Evolutionary conservation across 1,140 invertebrate genomes (phyloP).

Genomic region (Ridgeia piscesae): DNA sequence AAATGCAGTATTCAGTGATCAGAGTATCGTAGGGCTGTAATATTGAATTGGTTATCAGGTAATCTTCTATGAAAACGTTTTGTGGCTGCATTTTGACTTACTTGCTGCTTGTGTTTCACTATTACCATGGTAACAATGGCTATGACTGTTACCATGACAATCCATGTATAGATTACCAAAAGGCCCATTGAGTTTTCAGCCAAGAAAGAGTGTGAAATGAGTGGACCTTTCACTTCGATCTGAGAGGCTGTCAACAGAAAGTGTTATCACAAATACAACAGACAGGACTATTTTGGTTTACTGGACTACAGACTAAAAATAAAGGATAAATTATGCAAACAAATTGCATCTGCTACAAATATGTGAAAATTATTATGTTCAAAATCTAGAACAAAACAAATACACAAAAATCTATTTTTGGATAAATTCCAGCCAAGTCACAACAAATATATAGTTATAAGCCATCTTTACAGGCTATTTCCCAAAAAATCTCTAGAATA

Average conservation of each 20-base stretch:
- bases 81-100: neutral
- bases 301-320: too few relatives aligned
- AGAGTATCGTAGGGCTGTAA: too few relatives aligned
- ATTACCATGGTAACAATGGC: neutral
- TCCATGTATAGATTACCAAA: neutral
- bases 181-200: neutral
- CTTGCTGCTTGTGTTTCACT: neutral
- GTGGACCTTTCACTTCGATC: neutral
- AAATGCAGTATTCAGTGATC: too few relatives aligned
- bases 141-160: slow-evolving; percentile 1
- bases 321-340: neutral
- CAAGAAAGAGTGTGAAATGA: neutral
- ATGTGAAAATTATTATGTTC: neutral
- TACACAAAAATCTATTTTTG: too few relatives aligned
- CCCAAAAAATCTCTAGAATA: too few relatives aligned
- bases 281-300: neutral
- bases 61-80: neutral
- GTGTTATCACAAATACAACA: neutral
- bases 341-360: neutral
- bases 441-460: too few relatives aligned
- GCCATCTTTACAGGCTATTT: too few relatives aligned
- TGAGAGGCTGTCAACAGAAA: neutral
- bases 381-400: too few relatives aligned
- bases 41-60: too few relatives aligned
- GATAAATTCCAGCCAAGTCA: too few relatives aligned